A percentile compares a stretch with the other conserved stretches of the same genome.
Conservation (phyloP, 2,888 invertebrate species). For the Diaprepes abbreviatus region DNA sequence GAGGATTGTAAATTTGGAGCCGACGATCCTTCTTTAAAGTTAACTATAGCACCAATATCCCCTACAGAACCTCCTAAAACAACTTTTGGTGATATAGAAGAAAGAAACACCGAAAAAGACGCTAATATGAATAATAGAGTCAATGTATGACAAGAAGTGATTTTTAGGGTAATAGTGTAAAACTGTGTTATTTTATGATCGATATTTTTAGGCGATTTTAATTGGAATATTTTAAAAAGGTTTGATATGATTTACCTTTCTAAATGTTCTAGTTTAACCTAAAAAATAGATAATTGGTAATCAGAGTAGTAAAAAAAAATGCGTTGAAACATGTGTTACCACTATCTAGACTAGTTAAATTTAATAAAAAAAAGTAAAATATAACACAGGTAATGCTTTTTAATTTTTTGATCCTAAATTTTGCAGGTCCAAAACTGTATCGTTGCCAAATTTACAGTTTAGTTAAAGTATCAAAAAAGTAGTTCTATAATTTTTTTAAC, state of each 20-base stretch:
- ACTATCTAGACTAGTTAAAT: too few species aligned
- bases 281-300: too few species aligned
- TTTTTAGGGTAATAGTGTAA: constrained; percentile 12
- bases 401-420: too few species aligned
- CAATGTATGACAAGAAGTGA: constrained; percentile 19
- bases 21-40: constrained; percentile 65
- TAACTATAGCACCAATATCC: constrained; percentile 60
- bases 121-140: constrained; percentile 59
- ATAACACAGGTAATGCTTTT: too few species aligned
- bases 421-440: too few species aligned
- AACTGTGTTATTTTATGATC: neutral
- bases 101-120: constrained; percentile 50
- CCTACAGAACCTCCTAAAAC: constrained; percentile 54
- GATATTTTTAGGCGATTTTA: neutral
- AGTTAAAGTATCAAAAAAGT: too few species aligned
- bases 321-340: too few species aligned
- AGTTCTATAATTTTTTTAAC: too few species aligned
- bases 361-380: too few species aligned
- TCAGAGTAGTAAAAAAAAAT: too few species aligned
- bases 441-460: too few species aligned
- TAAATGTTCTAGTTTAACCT: too few species aligned
- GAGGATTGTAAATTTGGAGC: constrained; percentile 63
- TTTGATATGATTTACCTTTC: neutral
- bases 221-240: neutral
- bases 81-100: constrained; percentile 47